These are phyloP conservation scores for Gymnocheta viridis DNA, from an alignment of 2,888 invertebrate genomes.

Conservation along the genomic window DNA sequence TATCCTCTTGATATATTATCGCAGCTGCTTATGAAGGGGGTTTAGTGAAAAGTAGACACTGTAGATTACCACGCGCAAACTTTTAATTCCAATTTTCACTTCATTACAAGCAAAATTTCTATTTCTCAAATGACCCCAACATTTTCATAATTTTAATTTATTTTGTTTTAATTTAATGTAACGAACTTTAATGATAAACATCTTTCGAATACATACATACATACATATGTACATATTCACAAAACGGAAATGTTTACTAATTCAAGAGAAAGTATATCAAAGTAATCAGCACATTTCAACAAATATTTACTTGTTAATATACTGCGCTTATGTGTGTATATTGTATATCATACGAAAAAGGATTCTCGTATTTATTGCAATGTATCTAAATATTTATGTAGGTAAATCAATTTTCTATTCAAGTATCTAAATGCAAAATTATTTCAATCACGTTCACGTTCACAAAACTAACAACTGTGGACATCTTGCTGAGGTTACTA, in stretches of 20 bases:
- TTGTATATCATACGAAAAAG: background rate
- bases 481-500: conserved; percentile 76
- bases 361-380: background rate
- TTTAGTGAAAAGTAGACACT: background rate
- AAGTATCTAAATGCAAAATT: conserved; percentile 37
- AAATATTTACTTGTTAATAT: conserved; percentile 34
- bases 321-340: no score
- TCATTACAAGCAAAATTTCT: background rate
- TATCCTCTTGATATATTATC: no score
- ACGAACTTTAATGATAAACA: conserved; percentile 3
- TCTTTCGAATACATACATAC: background rate
- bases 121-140: background rate
- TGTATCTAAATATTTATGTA: conserved; percentile 1
- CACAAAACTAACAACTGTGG: conserved; percentile 69
- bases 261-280: background rate
- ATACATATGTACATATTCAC: no score
- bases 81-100: background rate
- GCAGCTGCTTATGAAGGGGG: no score
- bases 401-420: conserved; percentile 24
- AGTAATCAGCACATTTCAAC: conserved; percentile 21
- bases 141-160: background rate
- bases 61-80: background rate
- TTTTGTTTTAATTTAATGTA: background rate
- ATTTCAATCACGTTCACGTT: conserved; percentile 66
- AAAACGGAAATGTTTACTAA: conserved; percentile 3